Evolutionary conservation across 2,113 vertebrate species (phyloP), one percentile per base, ranked within the genome.

Genomic region (Poeciliopsis prolifica): DNA sequence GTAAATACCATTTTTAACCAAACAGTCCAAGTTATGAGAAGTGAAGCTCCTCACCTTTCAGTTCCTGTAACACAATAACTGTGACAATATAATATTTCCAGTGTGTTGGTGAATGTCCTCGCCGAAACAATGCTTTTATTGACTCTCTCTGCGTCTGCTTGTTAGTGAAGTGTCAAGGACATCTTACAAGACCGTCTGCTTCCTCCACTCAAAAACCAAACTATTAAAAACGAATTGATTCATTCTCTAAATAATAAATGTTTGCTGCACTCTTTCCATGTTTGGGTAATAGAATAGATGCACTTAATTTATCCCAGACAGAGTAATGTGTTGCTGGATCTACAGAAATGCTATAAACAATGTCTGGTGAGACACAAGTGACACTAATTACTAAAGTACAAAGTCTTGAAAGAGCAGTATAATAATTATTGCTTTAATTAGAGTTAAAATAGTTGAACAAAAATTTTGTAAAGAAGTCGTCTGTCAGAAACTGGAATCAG

Each of bases 111-210:
- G 80, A 85, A 75, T 85, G 62, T 40, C 77, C 75, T 70, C 51
- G n/a, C 29, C 29, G 70, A 14, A 86, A 82, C 82, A 88, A 86
- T 79, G 82, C 80, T 83, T 82, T 80, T 70, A 81, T 81, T 89
- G 80, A 90, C 70, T 78, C 48, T 29, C 62, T 26, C 73, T 69
- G 73, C 65, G 37, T 78, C 29, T 76, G 66, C 72, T 81, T 83
- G 58, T 85, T 86, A 65, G 67, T 77, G 68, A 63, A 68, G 70
- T 77, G 70, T 87, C 85, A 83, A 85, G 82, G 72, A 79, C 78
- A 77, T 28, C 68, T 83, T 81, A 51, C 24, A 61, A 64, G 72
- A 73, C 74, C 65, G 0, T 31, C 70, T 78, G 60, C 58, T 61
- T 63, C 54, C n/a, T 79, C 68, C 58, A 44, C 73, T 63, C 22